phyloP scores from a whole-genome alignment of 2,888 invertebrate genomes.

The Agonopterix subpropinquella region DNA sequence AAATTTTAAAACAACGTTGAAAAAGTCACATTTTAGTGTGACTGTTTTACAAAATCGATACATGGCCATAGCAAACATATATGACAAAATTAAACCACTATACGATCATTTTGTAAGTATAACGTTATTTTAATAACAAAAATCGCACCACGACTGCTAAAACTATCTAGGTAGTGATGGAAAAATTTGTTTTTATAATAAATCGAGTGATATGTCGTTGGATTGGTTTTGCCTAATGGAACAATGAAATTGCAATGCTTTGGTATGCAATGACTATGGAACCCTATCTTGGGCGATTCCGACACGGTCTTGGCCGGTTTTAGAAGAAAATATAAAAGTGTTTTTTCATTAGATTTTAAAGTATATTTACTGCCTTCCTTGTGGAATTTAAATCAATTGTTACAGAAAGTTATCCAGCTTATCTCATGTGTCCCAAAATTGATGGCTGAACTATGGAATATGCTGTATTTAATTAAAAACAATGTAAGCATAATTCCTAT shows the following conservation, averaged over 20 bases:
- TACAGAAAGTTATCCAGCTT: neutral
- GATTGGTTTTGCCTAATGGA: too few relatives aligned
- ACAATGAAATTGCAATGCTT: too few relatives aligned
- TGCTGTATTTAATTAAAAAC: neutral
- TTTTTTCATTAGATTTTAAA: neutral
- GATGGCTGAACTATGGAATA: neutral
- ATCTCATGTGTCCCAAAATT: neutral
- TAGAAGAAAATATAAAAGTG: too few relatives aligned
- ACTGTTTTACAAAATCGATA: neutral
- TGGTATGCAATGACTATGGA: too few relatives aligned
- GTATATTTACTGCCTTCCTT: neutral
- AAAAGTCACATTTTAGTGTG: neutral
- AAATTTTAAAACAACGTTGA: neutral
- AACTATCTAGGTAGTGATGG: too few relatives aligned
- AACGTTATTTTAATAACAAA: neutral
- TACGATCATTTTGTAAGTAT: constrained; percentile 4
- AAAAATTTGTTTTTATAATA: too few relatives aligned
- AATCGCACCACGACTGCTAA: neutral
- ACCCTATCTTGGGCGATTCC: too few relatives aligned
- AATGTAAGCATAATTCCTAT: neutral
- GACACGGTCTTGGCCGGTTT: too few relatives aligned
- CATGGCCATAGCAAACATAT: neutral
- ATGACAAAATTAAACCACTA: constrained; percentile 2
- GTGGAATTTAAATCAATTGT: too few relatives aligned
- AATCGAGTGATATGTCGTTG: too few relatives aligned